Evolutionary conservation across 2,888 invertebrate species (phyloP), one percentile per base, ranked within the genome.

Genomic region (Drosophila hamatofila): DNA sequence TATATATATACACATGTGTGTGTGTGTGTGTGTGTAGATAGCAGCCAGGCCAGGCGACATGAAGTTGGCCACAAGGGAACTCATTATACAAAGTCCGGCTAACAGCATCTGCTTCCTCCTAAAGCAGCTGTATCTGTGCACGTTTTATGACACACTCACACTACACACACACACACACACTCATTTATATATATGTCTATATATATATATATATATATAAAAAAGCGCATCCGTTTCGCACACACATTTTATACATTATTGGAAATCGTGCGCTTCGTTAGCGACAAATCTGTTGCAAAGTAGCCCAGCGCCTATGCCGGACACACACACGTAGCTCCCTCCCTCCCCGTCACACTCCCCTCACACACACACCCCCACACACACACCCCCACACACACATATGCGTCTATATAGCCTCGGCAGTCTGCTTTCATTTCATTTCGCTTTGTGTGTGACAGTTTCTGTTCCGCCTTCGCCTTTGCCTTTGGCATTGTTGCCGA

Each of bases 201-300:
- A 9, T 35, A 37, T 37, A 16, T 37, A 6, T 37, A n/a, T n/a
- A 7, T 35, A n/a, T n/a, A 51, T 39, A 66, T 5, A 57, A 66
- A 68, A 68, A 81, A 71, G 62, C 72, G 81, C 76, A 81, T 75
- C 69, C 79, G 23, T 14, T 44, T 44, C 44, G 23, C 46, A 46
- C 25, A 48, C 72, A 78, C 78, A 88, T 80, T 83, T 80, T 78
- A 64, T 56, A 88, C 80, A 88, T 84, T 84, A 88, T 88, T 84
- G 88, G 88, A 84, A 84, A 84, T 84, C 86, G 88, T 84, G 81
- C 69, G 79, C 87, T 83, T 89, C 89, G 87, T 85, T 81, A 89
- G 84, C 72, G 79, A 77, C 79, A 84, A 88, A 88, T 86, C 78
- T 88, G 81, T 86, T 86, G 78, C 88, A 88, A 88, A 88, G 83